Evolutionary conservation across 2,888 invertebrate genomes (phyloP), one percentile per base, ranked within the genome.

Genomic region (Abrostola triplasia): DNA sequence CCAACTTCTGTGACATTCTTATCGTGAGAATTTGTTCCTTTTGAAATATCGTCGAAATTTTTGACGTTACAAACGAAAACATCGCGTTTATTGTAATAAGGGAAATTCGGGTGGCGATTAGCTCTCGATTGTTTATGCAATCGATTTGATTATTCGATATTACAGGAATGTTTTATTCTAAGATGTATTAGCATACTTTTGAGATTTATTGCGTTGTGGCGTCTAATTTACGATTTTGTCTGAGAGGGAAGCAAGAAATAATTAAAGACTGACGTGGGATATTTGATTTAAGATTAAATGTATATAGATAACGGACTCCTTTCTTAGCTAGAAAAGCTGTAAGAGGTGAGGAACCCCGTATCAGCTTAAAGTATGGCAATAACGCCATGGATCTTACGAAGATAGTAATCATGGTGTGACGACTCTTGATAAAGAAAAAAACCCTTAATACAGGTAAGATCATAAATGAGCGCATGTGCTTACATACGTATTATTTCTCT

Each of bases 41-140:
- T 86, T 88, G 90, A 90, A 92, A 91, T 91, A 91, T 90, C 86
- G 85, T 84, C 73, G 81, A 82, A 86, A 90, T 88, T 91, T 84
- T 90, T 89, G 88, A 87, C 84, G 80, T 88, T 85, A 76, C 80
- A 37, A 70, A 73, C 64, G 67, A 85, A 87, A 89, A 88, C 85
- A 87, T 81, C 49, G 79, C 77, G 64, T 63, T 74, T 71, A 75
- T 72, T 79, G 80, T 81, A 81, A 81, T 81, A 76, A 79, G 81
- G 73, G 76, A 77, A 80, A 79, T 60, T 66, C 74, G 59, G 59
- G 64, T 60, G 64, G 58, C 69, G 73, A 82, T 77, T 62, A 63
- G 68, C 53, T 37, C 36, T 67, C 62, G 61, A 66, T 56, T 67
- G 52, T 79, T 68, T 75, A 59, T 54, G 67, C 59, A 75, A 72